These are phyloP conservation scores for Clepsis dumicolana DNA, from an alignment of 2,888 invertebrate species.

Conservation along the genomic window DNA sequence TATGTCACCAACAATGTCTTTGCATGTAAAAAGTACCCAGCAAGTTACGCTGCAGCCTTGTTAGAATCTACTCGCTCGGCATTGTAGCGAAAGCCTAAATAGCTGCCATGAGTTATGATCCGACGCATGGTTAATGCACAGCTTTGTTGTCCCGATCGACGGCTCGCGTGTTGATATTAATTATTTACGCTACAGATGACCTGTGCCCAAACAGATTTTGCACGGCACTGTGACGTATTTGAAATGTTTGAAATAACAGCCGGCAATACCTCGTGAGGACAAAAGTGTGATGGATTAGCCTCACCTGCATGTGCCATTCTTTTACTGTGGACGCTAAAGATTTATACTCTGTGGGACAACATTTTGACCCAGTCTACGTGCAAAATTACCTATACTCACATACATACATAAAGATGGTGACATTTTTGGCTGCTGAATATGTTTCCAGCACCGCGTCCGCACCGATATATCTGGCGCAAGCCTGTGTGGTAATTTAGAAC, in stretches of 20 bases:
- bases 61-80: conserved; percentile 11
- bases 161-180: conserved; percentile 9
- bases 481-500: too few relatives aligned
- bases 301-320: background rate
- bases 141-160: conserved; percentile 17
- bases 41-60: conserved; percentile 1
- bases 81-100: background rate
- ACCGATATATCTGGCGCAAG: too few relatives aligned
- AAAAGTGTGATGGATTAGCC: background rate
- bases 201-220: conserved; percentile 2
- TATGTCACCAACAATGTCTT: too few relatives aligned
- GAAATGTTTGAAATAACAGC: background rate
- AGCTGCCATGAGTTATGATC: conserved; percentile 22
- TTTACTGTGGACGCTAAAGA: background rate
- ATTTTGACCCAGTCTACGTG: too few relatives aligned
- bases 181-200: conserved; percentile 18
- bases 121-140: conserved; percentile 20
- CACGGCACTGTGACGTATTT: background rate
- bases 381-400: too few relatives aligned
- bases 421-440: too few relatives aligned
- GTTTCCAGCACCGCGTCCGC: too few relatives aligned
- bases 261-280: background rate
- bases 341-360: too few relatives aligned
- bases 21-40: background rate
- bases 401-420: too few relatives aligned